Evolutionary conservation across 1,140 invertebrate species (phyloP).

Genomic region (Plectus sambesii): DNA sequence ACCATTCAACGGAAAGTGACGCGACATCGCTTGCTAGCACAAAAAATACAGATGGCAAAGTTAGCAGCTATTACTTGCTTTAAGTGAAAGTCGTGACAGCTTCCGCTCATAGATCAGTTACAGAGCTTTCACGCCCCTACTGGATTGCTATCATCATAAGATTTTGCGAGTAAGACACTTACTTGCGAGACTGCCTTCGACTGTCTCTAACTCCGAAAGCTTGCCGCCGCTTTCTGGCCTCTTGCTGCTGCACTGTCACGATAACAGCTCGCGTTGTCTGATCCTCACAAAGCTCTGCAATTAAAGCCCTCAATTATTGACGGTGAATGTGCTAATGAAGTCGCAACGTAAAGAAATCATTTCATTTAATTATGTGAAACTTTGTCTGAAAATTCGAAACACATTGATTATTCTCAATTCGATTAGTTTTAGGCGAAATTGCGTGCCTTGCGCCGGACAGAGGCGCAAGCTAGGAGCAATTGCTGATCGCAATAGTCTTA

Average conservation of each 20-base stretch:
- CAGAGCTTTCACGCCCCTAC: too few species aligned
- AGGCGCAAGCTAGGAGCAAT: too few species aligned
- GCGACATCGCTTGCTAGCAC: too few species aligned
- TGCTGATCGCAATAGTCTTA: too few species aligned
- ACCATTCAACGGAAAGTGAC: too few species aligned
- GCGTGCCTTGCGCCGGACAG: too few species aligned
- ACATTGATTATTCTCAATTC: too few species aligned
- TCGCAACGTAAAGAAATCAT: constrained; percentile 11
- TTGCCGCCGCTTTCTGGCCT: constrained; percentile 29
- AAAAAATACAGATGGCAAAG: too few species aligned
- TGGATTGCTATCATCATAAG: neutral
- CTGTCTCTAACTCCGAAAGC: constrained; percentile 41
- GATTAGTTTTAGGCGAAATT: too few species aligned
- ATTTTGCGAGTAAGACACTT: constrained; percentile 6
- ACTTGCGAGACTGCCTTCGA: constrained; percentile 39
- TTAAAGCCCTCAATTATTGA: constrained; percentile 18
- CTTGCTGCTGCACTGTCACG: constrained; percentile 32
- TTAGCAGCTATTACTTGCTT: too few species aligned
- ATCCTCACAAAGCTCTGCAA: constrained; percentile 34
- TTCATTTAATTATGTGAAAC: constrained; percentile 1
- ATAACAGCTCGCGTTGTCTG: constrained; percentile 34
- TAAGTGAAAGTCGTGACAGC: too few species aligned
- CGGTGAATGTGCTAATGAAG: constrained; percentile 12
- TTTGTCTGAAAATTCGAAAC: neutral
- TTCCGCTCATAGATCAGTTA: too few species aligned